These are phyloP conservation scores for Otolemur garnettii DNA, from an alignment of 2,113 vertebrate genomes.

Conservation along the genomic window DNA sequence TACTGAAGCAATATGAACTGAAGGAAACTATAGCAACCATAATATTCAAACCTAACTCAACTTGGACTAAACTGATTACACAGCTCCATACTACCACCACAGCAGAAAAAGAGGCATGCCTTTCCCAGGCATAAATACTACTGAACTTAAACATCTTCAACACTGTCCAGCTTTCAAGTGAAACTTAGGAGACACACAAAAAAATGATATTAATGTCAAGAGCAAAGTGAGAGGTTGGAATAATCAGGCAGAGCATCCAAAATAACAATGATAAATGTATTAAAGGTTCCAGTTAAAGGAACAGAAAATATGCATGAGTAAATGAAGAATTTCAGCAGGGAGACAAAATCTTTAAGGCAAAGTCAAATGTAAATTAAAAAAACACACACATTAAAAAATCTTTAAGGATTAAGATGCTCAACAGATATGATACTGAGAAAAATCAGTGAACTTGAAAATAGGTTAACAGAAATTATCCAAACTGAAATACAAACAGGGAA, in stretches of 20 bases:
- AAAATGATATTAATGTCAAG: not conserved
- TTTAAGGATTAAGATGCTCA: slow-evolving; percentile 2
- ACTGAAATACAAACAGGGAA: not conserved
- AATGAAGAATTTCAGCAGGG: not conserved
- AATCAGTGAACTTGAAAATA: not conserved
- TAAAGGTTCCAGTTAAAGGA: not conserved
- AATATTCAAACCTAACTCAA: not conserved
- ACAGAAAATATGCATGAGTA: not conserved
- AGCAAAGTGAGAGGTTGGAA: not conserved
- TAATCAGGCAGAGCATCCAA: not conserved
- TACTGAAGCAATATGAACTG: not conserved
- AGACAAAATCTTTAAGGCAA: not conserved
- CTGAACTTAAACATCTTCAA: slow-evolving; percentile 3
- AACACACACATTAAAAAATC: not conserved
- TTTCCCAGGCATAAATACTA: not conserved
- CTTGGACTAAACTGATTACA: not conserved
- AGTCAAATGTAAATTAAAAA: not conserved
- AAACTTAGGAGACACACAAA: not conserved
- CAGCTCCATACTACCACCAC: not conserved
- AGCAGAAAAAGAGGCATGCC: not conserved
- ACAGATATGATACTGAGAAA: not conserved
- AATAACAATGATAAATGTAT: not conserved
- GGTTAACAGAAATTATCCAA: not conserved
- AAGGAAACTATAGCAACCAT: not conserved
- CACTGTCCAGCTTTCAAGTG: not conserved